Percentiles rank a stretch among this genome's conserved stretches.
These are phyloP conservation scores for Callocephalon fimbriatum DNA, from an alignment of 2,113 vertebrate genomes.

Conservation along the genomic window DNA sequence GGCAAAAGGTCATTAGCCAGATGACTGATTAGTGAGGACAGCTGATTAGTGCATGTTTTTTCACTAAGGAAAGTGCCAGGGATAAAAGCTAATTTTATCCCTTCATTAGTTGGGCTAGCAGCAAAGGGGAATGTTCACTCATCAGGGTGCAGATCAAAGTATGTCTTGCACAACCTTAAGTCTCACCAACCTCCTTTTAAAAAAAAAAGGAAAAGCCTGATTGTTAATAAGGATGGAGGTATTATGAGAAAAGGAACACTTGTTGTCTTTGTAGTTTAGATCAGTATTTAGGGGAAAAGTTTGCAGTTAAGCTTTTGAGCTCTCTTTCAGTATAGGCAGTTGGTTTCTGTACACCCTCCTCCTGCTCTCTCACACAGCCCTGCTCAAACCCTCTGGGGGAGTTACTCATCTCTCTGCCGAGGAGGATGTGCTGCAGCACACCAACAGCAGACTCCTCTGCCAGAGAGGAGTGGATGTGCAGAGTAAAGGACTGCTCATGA, in stretches of 20 bases:
- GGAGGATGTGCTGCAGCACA: neutral
- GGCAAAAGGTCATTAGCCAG: conserved; percentile 88
- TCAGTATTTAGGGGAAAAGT: neutral
- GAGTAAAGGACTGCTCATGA: rapidly evolving
- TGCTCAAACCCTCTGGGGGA: neutral
- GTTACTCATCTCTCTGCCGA: neutral
- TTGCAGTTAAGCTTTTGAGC: neutral
- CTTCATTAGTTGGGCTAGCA: conserved; percentile 93
- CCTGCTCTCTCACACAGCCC: neutral
- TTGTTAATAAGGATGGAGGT: conserved; percentile 45
- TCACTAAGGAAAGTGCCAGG: conserved; percentile 86
- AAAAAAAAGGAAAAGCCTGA: neutral
- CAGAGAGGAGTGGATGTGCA: neutral
- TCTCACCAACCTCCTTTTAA: conserved; percentile 49
- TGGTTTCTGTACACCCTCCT: neutral
- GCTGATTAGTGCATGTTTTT: conserved; percentile 88
- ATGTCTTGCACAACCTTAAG: conserved; percentile 76
- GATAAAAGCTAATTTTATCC: conserved; percentile 91
- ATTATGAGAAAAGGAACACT: neutral
- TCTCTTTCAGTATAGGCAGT: neutral
- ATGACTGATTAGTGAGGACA: conserved; percentile 89
- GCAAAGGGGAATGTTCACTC: conserved; percentile 85
- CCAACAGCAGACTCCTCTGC: neutral
- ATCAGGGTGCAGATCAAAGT: conserved; percentile 93
- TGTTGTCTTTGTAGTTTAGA: conserved; percentile 18